phyloP scores from a whole-genome alignment of 2,888 invertebrate genomes.

The Caenorhabditis angaria region DNA sequence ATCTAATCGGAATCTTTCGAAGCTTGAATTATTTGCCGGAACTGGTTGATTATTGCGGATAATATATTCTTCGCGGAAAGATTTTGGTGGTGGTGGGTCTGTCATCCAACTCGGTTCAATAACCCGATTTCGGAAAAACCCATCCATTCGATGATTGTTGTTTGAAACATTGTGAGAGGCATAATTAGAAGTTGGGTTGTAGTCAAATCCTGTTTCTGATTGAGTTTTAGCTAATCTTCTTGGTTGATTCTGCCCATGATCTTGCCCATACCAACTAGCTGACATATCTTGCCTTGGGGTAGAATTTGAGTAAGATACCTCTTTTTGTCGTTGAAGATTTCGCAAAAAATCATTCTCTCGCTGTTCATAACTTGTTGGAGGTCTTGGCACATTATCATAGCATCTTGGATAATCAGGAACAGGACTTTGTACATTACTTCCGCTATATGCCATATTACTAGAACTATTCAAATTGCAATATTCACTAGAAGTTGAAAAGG shows the following conservation, averaged over 20 bases:
- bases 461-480: constrained; percentile 22
- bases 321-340: constrained; percentile 50
- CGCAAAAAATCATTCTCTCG: constrained; percentile 43
- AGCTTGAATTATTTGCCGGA: constrained; percentile 16
- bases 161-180: neutral
- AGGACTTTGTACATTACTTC: constrained; percentile 28
- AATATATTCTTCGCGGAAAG: constrained; percentile 36
- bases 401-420: constrained; percentile 20
- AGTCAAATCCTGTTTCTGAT: constrained; percentile 33
- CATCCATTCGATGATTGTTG: constrained; percentile 16
- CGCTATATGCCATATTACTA: neutral
- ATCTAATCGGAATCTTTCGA: constrained; percentile 33
- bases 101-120: constrained; percentile 51
- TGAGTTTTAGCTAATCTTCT: constrained; percentile 33
- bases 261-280: constrained; percentile 34
- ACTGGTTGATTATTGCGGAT: constrained; percentile 22
- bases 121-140: constrained; percentile 36
- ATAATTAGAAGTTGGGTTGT: constrained; percentile 15
- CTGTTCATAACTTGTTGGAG: constrained; percentile 12
- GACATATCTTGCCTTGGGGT: constrained; percentile 25
- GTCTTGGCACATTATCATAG: constrained; percentile 37
- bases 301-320: constrained; percentile 19
- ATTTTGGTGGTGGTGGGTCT: constrained; percentile 49
- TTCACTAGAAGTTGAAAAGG: constrained; percentile 38
- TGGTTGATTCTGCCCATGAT: constrained; percentile 24